Evolutionary conservation across 2,888 invertebrate species (phyloP).

Genomic region (Drosophila testacea): DNA sequence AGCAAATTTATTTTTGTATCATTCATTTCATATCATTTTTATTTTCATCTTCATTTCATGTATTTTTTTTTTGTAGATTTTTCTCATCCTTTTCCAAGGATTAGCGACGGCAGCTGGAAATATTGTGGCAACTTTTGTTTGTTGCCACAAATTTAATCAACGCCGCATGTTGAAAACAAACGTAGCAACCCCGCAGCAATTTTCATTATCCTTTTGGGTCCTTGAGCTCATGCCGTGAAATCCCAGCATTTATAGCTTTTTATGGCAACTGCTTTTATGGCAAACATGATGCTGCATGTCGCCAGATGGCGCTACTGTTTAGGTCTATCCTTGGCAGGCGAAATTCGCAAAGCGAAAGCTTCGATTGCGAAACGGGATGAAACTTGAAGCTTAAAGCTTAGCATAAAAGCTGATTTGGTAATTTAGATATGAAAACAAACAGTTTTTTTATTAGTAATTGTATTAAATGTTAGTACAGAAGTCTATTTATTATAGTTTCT

Average conservation of each 20-base stretch:
- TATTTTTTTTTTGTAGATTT: not conserved
- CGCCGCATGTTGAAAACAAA: conserved; percentile 9
- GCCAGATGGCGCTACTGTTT: conserved; percentile 52
- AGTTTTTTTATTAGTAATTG: too few species aligned
- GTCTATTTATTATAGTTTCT: too few species aligned
- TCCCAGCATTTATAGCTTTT: conserved; percentile 14
- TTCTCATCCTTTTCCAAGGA: conserved; percentile 34
- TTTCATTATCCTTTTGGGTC: conserved; percentile 6
- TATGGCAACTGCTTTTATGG: conserved; percentile 54
- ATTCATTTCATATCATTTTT: not conserved
- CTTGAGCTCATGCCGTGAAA: not conserved
- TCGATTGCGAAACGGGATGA: not conserved
- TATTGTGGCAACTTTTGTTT: conserved; percentile 31
- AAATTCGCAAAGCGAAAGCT: conserved; percentile 18
- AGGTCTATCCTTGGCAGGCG: conserved; percentile 7
- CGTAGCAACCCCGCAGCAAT: conserved; percentile 7
- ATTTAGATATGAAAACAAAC: not conserved
- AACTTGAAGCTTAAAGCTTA: conserved; percentile 39
- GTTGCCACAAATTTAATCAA: conserved; percentile 38
- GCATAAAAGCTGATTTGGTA: conserved; percentile 10
- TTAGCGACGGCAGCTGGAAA: conserved; percentile 49
- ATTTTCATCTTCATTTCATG: not conserved
- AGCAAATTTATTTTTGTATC: conserved; percentile 16
- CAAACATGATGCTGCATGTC: conserved; percentile 7
- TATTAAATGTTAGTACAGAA: too few species aligned